phyloP scores from a whole-genome alignment of 2,888 invertebrate genomes.

The Lasius fuliginosus region DNA sequence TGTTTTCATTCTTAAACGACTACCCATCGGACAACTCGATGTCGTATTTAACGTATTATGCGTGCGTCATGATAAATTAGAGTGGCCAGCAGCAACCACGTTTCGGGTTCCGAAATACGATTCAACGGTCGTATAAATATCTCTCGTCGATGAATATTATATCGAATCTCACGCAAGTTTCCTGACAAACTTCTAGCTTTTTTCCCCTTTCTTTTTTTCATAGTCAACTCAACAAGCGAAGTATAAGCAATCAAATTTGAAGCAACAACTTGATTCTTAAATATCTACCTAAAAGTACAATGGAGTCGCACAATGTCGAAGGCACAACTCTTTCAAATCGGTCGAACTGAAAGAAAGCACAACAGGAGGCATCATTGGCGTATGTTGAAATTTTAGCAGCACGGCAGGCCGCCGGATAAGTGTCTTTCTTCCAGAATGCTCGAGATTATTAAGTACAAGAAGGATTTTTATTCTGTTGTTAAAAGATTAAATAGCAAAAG shows the following conservation, averaged over 20 bases:
- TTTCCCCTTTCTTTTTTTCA: conserved; percentile 31
- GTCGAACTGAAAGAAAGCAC: conserved; percentile 75
- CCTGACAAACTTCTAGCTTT: neutral
- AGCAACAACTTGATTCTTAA: conserved; percentile 72
- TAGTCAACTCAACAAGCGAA: conserved; percentile 66
- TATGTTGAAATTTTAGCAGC: conserved; percentile 64
- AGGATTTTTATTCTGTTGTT: conserved; percentile 58
- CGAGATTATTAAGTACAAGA: conserved; percentile 73
- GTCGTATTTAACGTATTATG: conserved; percentile 35
- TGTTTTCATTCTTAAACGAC: conserved; percentile 19
- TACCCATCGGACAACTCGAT: conserved; percentile 28
- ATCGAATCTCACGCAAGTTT: conserved; percentile 28
- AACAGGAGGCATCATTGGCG: conserved; percentile 74
- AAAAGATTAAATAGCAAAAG: conserved; percentile 57
- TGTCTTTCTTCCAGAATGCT: conserved; percentile 66
- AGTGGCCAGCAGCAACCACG: conserved; percentile 20
- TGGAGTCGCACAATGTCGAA: conserved; percentile 75
- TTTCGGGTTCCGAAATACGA: conserved; percentile 33
- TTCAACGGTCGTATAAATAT: conserved; percentile 26
- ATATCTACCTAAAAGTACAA: conserved; percentile 73
- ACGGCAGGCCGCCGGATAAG: conserved; percentile 46
- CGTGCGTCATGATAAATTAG: conserved; percentile 48
- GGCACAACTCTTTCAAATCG: conserved; percentile 76
- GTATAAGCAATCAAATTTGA: conserved; percentile 68
- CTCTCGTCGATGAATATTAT: conserved; percentile 16